These are phyloP conservation scores for Pandemis heparana DNA, from an alignment of 2,888 invertebrate genomes.

Conservation along the genomic window DNA sequence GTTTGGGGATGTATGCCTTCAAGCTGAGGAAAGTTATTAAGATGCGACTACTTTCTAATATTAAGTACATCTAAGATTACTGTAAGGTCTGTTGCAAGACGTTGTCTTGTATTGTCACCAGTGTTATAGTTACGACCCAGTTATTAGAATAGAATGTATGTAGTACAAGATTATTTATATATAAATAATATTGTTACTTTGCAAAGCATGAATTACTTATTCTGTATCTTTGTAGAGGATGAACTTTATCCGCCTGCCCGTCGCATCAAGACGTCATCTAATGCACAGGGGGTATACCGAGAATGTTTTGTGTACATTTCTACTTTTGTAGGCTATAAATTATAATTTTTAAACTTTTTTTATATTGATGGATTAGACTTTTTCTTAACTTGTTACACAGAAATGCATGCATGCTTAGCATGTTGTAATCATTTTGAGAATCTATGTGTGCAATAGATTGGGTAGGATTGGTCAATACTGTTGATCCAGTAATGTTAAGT, in stretches of 20 bases:
- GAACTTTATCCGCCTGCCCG: constrained; percentile 43
- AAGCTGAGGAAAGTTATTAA: background rate
- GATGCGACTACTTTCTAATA: background rate
- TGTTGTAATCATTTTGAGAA: constrained; percentile 37
- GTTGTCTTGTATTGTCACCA: constrained; percentile 25
- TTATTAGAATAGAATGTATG: constrained; percentile 36
- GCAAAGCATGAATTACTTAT: constrained; percentile 31
- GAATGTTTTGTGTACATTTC: constrained; percentile 43
- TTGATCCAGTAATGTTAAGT: constrained; percentile 37
- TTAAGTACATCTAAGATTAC: background rate
- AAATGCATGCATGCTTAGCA: constrained; percentile 39
- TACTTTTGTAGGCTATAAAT: constrained; percentile 45
- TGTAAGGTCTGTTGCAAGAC: constrained; percentile 18
- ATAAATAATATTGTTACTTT: constrained; percentile 36
- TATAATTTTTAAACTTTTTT: constrained; percentile 36
- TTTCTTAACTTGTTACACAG: constrained; percentile 40
- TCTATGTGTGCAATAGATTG: constrained; percentile 41
- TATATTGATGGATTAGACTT: constrained; percentile 31
- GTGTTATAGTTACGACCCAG: constrained; percentile 15
- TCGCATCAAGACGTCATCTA: constrained; percentile 31
- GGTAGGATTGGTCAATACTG: constrained; percentile 33
- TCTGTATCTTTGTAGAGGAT: constrained; percentile 21
- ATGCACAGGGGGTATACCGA: constrained; percentile 25
- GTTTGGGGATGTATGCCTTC: background rate
- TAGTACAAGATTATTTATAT: constrained; percentile 44